phyloP scores from a whole-genome alignment of 2,888 invertebrate species.

The Stenoptilia bipunctidactyla region DNA sequence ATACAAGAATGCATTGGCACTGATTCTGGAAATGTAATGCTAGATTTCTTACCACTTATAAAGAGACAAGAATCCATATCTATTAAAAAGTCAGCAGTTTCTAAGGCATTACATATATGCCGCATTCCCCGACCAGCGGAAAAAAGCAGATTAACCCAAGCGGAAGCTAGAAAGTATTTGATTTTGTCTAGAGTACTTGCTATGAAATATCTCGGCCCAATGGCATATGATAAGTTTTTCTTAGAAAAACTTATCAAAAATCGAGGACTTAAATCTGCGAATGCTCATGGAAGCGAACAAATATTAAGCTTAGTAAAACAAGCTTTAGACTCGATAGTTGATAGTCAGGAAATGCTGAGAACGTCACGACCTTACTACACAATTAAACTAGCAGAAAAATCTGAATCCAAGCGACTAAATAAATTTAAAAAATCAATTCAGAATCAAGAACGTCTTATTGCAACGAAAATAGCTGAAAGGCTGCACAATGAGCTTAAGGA shows the following conservation, averaged over 20 bases:
- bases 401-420: slow-evolving; percentile 48
- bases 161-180: slow-evolving; percentile 47
- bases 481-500: slow-evolving; percentile 43
- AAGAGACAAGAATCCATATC: slow-evolving; percentile 37
- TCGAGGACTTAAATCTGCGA: slow-evolving; percentile 45
- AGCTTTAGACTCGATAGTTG: slow-evolving; percentile 41
- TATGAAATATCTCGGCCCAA: slow-evolving; percentile 60
- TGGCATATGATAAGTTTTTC: slow-evolving; percentile 63
- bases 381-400: slow-evolving; percentile 52
- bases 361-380: slow-evolving; percentile 57
- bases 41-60: slow-evolving; percentile 51
- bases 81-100: slow-evolving; percentile 29
- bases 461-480: slow-evolving; percentile 43
- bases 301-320: slow-evolving; percentile 34
- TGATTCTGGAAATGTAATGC: slow-evolving; percentile 53
- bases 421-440: slow-evolving; percentile 44
- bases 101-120: slow-evolving; percentile 34
- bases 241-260: slow-evolving; percentile 44
- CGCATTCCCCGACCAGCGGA: slow-evolving; percentile 43
- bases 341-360: slow-evolving; percentile 56
- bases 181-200: slow-evolving; percentile 52
- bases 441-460: slow-evolving; percentile 43
- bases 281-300: slow-evolving; percentile 37
- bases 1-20: slow-evolving; percentile 57
- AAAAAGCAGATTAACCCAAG: slow-evolving; percentile 45